Base-by-base conservation (phyloP, 2,888 invertebrate species). In the Epirrita christyi region DNA sequence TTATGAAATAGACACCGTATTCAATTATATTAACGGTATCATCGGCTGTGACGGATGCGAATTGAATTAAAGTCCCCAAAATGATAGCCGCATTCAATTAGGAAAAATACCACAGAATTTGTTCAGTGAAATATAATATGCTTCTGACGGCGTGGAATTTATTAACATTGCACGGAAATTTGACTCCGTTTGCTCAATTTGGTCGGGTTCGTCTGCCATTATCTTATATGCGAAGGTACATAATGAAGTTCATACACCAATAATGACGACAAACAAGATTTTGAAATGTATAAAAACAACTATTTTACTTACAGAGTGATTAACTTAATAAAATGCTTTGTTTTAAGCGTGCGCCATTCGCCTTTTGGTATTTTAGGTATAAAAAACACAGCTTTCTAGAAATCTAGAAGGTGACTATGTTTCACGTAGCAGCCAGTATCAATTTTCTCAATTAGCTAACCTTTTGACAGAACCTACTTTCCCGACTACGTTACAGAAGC, bases 1-100 rank as follows among this genome's bases (percentile, higher is more conserved):
- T 79, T 76, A 78, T 76, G 72, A 78, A 78, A 75, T 64, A 64
- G 68, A 66, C 53, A 51, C 62, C 60, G 55, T 50, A 54, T 63
- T 62, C 55, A 67, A 70, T 69, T 70, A 73, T 48, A 59, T 55
- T 59, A 60, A 68, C 55, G 60, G 56, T 68, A 64, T 67, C 49
- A 48, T 47, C 56, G 55, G 54, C 47, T 63, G 45, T 50, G 60
- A 61, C 43, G 57, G 64, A 53, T 56, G 68, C 52, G 70, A 72
- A 74, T 73, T 70, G 62, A 63, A 68, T 70, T 69, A 66, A 55
- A 62, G 60, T 64, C 64, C 57, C 61, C 54, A 49, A 59, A 58
- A 64, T 67, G 66, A 71, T 69, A 64, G 64, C 61, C 63, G 65
- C 61, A 59, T 73, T 72, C 69, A 75, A 76, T 78, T 74, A 75